Evolutionary conservation across 1,140 invertebrate species (phyloP).

Genomic region (Heterodera schachtii): DNA sequence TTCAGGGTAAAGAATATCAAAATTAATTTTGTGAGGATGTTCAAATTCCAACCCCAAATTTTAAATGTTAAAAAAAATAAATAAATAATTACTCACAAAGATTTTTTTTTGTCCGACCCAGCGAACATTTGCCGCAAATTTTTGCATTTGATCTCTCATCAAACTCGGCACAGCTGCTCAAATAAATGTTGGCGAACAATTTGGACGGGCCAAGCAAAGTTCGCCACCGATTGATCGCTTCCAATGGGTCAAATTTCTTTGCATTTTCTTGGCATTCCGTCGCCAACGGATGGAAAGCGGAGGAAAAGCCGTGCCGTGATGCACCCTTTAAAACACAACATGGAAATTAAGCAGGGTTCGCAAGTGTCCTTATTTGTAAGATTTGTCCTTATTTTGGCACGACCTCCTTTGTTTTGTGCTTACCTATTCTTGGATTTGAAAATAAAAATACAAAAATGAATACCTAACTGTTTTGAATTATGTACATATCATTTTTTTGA

Average conservation of each 20-base stretch:
- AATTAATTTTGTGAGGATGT: not conserved
- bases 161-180: conserved; percentile 22
- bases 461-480: too few species aligned
- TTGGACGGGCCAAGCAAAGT: conserved; percentile 35
- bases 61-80: not conserved
- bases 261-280: not conserved
- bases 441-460: too few species aligned
- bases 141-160: conserved; percentile 12
- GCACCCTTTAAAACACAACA: too few species aligned
- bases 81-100: conserved; percentile 2
- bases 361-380: too few species aligned
- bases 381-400: too few species aligned
- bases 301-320: not conserved
- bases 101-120: conserved; percentile 39
- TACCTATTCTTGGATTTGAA: too few species aligned
- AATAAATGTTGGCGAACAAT: conserved; percentile 32
- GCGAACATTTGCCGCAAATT: conserved; percentile 32
- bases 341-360: too few species aligned
- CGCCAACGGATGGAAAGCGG: not conserved
- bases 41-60: not conserved
- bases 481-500: too few species aligned
- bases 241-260: not conserved
- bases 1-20: too few species aligned
- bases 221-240: conserved; percentile 34
- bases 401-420: too few species aligned